Evolutionary conservation across 2,888 invertebrate species (phyloP).

Genomic region (Copidosoma aretas): DNA sequence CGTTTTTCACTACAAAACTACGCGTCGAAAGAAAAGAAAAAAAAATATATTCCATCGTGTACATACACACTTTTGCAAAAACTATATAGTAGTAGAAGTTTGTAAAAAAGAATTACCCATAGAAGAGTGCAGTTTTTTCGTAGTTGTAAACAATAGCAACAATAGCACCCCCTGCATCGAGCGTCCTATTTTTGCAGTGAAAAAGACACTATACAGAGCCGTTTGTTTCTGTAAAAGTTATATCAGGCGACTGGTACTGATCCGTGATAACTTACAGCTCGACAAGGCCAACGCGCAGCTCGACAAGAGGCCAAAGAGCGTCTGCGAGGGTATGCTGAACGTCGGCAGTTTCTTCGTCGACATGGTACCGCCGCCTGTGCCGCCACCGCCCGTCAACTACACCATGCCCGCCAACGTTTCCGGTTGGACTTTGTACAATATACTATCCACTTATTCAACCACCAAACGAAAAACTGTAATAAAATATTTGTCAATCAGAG

Average conservation of each 20-base stretch:
- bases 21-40: background rate
- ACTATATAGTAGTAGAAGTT: background rate
- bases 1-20: slow-evolving; percentile 21
- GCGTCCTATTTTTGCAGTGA: slow-evolving; percentile 2
- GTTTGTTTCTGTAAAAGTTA: background rate
- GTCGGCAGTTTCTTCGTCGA: slow-evolving; percentile 58
- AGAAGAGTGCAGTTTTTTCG: background rate
- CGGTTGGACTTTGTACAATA: slow-evolving; percentile 46
- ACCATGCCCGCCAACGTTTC: slow-evolving; percentile 53
- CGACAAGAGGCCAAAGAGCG: slow-evolving; percentile 57
- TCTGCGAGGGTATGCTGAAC: slow-evolving; percentile 57
- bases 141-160: background rate
- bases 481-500: slow-evolving; percentile 54
- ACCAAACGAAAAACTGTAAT: background rate
- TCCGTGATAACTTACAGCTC: slow-evolving; percentile 48
- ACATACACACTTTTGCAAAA: background rate
- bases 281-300: slow-evolving; percentile 55
- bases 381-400: slow-evolving; percentile 72
- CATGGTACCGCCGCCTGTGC: slow-evolving; percentile 72
- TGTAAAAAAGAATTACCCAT: background rate
- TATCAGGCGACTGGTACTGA: background rate
- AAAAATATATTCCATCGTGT: background rate
- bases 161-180: background rate
- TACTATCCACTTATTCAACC: background rate
- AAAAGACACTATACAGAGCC: background rate